Evolutionary conservation across 2,888 invertebrate species (phyloP), one percentile per base, ranked within the genome.

Genomic region (Rhimphoctona megacephalus): DNA sequence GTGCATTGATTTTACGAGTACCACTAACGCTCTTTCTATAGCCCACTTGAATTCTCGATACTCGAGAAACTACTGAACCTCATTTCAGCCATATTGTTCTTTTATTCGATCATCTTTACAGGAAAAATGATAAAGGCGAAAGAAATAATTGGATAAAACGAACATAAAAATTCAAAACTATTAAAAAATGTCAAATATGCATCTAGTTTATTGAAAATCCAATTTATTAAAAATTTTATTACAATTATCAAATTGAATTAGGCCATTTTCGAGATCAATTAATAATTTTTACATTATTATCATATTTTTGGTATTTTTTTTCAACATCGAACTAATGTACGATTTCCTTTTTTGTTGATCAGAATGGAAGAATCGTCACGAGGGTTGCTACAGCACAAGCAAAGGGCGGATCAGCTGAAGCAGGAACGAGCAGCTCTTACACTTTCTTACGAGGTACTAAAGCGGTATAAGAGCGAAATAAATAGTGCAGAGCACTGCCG

Each of bases 281-380:
- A 22, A 54, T 54, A 8, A 22, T 8, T 6, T 52, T 52, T 7
- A 52, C 1, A 33, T 64, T 17, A 14, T 33, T 33, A 64, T 14
- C 17, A 19, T 36, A 19, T 19, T 39, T 39, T 8, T 39, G 9
- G 1, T 9, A 8, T 39, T 39, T 39, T 70, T 49, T 70, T 7
- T 9, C 2, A 43, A 33, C 39, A 30, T 43, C 19, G 30, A 81
- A 64, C 30, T 74, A 74, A 76, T 78, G 8, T 30, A n/a, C 33
- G 39, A 33, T 81, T 8, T 78, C 22, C 39, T 73, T 78, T 54
- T 69, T 73, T 87, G 81, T 77, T 36, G 2, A 25, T 66, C 92
- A 97, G 97, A 94, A 97, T 97, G 97, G 97, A 97, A 95, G 97
- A 97, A 94, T 96, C 97, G 88, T 96, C 97, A 90, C 96, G 97